Conservation (phyloP, 2,797 vertebrate genomes). For the Coluber constrictor region DNA sequence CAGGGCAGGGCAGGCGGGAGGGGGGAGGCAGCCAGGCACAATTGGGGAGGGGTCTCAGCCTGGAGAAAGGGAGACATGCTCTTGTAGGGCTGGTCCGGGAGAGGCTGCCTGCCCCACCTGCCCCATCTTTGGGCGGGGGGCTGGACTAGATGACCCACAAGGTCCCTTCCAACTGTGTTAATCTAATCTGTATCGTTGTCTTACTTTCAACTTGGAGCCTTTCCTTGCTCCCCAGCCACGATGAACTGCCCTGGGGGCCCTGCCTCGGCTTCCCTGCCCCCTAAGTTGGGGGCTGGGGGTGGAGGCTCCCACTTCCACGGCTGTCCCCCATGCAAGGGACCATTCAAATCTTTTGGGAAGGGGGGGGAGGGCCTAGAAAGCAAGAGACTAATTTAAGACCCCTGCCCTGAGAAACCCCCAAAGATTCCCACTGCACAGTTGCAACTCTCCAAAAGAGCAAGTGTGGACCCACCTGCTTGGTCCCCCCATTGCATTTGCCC, state of each 20-base stretch:
- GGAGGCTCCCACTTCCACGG: not conserved
- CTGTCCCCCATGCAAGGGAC: too few species aligned
- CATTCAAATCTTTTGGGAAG: too few species aligned
- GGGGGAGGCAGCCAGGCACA: too few species aligned
- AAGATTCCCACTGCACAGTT: not conserved
- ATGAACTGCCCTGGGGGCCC: too few species aligned
- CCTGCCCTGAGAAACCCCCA: not conserved
- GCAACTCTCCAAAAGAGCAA: not conserved
- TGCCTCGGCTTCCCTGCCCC: not conserved
- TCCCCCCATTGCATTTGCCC: too few species aligned
- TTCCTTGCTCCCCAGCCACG: not conserved
- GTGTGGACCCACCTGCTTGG: not conserved
- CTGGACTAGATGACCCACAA: too few species aligned
- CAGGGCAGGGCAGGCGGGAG: not conserved
- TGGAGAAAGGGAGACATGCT: not conserved
- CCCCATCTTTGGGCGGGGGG: too few species aligned
- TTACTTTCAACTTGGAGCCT: too few species aligned
- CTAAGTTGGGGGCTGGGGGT: not conserved
- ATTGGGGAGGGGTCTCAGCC: too few species aligned
- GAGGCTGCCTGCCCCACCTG: not conserved
- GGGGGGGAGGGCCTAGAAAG: not conserved
- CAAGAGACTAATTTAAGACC: not conserved
- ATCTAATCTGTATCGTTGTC: too few species aligned
- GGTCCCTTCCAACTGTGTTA: too few species aligned
- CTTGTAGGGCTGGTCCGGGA: too few species aligned